Base-by-base conservation (phyloP, 2,797 vertebrate genomes). In the Gymnothorax reevesii region DNA sequence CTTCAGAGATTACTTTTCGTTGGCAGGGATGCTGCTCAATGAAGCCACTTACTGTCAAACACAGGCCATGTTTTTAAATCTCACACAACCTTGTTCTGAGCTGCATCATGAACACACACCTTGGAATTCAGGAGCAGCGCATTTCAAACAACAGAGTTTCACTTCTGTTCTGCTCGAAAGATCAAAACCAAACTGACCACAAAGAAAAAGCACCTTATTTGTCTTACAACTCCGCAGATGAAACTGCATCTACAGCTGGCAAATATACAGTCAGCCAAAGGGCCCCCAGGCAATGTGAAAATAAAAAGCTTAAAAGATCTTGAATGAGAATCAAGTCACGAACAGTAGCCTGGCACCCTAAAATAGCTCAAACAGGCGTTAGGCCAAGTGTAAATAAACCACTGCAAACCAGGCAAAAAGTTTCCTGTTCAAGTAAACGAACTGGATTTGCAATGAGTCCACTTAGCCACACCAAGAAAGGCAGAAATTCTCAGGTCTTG, bases 371-470 rank as follows among this genome's bases (percentile, higher is more conserved):
- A 57, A 57, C 86, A 75, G 82, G 82, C 33, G 79, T 60, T 59
- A 12, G 77, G 77, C 62, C 13, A 52, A 83, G 22, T 75, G 52
- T 83, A 77, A 27, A 87, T 75, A 64, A 82, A 60, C 12, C 69
- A 73, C 82, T 54, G 60, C 57, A 84, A 62, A 87, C 82, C 86
- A 64, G 69, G 83, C 66, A 42, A 42, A 25, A 57, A 6, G 64
- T 64, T 86, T 86, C 86, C 86, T 86, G 86, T 86, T 86, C 86
- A n/a, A 73, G 69, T 13, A 83, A 57, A 83, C 80, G 7, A 20
- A 73, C 15, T 59, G 71, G 59, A 20, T 83, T 55, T 84, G 66
- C 69, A n/a, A 57, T 71, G 77, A 87, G 66, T 1, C 55, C 77
- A 55, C 33, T 27, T 27, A 52, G 55, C 62, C 62, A 84, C 13